Base-by-base conservation (phyloP, 2,888 invertebrate species). In the Pollenia amentaria region DNA sequence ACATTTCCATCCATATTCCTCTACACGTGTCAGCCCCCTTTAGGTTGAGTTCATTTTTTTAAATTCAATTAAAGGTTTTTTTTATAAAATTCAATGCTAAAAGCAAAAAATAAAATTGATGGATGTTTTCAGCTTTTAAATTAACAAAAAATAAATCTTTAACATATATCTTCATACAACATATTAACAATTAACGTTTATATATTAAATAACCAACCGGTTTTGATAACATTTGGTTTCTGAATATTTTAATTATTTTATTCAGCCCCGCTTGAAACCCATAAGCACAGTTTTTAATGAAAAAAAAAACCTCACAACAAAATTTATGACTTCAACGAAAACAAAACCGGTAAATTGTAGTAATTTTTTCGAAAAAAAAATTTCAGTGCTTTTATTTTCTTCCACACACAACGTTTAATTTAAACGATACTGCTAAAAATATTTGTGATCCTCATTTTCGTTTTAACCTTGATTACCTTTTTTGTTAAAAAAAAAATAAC, bases 201-300 rank as follows among this genome's bases (percentile, higher is more conserved):
- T 29, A 38, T 42, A 40, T 62, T 75, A 67, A 57, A 44, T 60
- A 69, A 48, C 53, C 62, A 76, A 82, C 82, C 53, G 57, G 82
- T 82, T 82, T 53, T 12, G 16, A 16, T 69, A 29, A 44, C 42
- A 60, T 38, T 75, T 62, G 51, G 38, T 18, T 18, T 75, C 18
- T 16, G 29, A 29, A 29, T 62, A 16, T 38, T 18, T 16, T 75
- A 29, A 44, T 72, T 57, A 70, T 44, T 42, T 12, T 12, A 40
- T 38, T 55, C 14, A 48, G 38, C 53, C 14, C n/a, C 6, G n/a
- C 18, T 48, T 14, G 3, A 18, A 67, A 60, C 77, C 65, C 10
- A 44, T 55, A 55, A 69, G 29, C 29, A 40, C 48, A 29, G 29
- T 29, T 29, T 29, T 29, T 29, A 29, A 29, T 29, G 29, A 29